Evolutionary conservation across 2,113 vertebrate genomes (phyloP).

Genomic region (Trichomycterus rosablanca): DNA sequence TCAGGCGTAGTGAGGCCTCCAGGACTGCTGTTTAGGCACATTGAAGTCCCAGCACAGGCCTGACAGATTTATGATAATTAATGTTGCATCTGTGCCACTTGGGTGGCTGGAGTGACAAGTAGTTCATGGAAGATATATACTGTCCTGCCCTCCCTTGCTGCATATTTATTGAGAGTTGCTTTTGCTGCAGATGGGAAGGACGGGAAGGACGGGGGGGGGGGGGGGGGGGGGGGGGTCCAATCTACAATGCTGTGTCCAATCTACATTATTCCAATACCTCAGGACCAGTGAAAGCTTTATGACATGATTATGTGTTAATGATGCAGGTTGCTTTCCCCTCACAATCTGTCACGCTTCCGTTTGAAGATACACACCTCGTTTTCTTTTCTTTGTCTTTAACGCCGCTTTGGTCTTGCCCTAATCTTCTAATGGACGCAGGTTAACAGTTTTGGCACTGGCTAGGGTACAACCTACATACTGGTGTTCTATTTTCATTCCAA

Average conservation of each 20-base stretch:
- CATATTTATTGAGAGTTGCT: constrained; percentile 1
- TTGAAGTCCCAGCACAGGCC: constrained; percentile 28
- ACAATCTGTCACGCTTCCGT: constrained; percentile 12
- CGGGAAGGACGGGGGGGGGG: too few species aligned
- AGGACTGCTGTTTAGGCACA: constrained; percentile 37
- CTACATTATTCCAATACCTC: constrained; percentile 5
- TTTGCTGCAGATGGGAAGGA: too few species aligned
- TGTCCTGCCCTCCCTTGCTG: neutral
- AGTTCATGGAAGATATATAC: constrained; percentile 29
- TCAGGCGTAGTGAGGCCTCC: constrained; percentile 13
- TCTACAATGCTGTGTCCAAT: neutral
- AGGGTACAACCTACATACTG: neutral
- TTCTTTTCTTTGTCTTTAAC: neutral
- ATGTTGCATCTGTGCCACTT: constrained; percentile 42
- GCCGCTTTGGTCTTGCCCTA: neutral
- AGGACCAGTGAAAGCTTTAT: constrained; percentile 16
- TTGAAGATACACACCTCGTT: constrained; percentile 2
- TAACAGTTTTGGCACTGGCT: constrained; percentile 12
- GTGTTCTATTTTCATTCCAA: neutral
- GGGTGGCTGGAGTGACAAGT: constrained; percentile 34
- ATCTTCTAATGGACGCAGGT: constrained; percentile 22
- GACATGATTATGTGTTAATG: constrained; percentile 24
- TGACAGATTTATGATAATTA: constrained; percentile 42
- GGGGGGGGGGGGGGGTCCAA: too few species aligned
- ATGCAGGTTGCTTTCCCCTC: constrained; percentile 5